These are phyloP conservation scores for Micromys minutus DNA, from an alignment of 2,113 vertebrate species.

Conservation along the genomic window DNA sequence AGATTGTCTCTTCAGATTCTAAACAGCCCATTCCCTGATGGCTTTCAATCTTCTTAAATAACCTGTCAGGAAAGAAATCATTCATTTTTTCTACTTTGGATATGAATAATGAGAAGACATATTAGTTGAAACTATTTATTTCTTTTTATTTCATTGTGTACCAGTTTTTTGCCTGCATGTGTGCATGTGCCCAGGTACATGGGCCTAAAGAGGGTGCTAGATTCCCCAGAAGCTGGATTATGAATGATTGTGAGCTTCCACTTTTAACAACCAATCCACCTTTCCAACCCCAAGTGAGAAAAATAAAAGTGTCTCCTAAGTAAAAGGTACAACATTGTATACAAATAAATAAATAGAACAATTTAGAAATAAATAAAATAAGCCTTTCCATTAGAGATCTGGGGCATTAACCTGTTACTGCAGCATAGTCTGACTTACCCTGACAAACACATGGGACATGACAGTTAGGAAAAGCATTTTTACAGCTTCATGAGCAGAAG, in stretches of 20 bases:
- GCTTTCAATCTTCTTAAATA: neutral
- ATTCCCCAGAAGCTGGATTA: too few species aligned
- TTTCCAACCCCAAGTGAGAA: too few species aligned
- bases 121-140: neutral
- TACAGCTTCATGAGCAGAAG: neutral
- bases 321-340: neutral
- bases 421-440: neutral
- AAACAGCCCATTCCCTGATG: too few species aligned
- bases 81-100: neutral
- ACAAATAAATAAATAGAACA: neutral
- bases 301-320: too few species aligned
- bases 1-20: neutral
- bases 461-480: neutral
- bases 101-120: neutral
- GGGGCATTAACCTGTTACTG: too few species aligned
- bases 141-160: neutral
- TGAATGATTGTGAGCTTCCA: too few species aligned
- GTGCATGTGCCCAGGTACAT: too few species aligned
- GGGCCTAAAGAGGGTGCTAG: too few species aligned
- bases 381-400: neutral
- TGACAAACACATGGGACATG: rapidly evolving
- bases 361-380: neutral
- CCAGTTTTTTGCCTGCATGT: too few species aligned
- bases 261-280: too few species aligned
- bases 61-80: neutral